Evolutionary conservation across 2,888 invertebrate genomes (phyloP), one percentile per base, ranked within the genome.

Genomic region (Gari tellinella): DNA sequence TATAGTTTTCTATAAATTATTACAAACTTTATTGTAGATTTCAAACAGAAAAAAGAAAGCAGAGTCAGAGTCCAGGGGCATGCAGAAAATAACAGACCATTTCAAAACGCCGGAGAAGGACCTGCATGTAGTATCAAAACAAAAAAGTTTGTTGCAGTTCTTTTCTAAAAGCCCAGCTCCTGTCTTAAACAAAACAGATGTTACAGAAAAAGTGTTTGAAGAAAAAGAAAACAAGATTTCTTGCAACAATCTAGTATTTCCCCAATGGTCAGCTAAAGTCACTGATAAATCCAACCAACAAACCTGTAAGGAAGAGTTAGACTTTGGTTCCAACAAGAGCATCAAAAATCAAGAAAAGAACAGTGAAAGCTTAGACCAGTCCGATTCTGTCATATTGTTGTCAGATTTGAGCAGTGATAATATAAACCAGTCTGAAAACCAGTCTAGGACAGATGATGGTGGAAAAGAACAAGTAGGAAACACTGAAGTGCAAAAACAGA

Each of bases 21-120:
- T n/a, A n/a, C n/a, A n/a, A n/a, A n/a, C n/a, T n/a, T n/a, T n/a
- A n/a, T n/a, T n/a, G 31, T 10, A 31, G 31, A 31, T 7, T 31
- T 31, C 10, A 10, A 31, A 31, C 5, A 31, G 10, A 10, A 31
- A 31, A 31, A n/a, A n/a, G n/a, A 31, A 31, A 10, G 10, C 4
- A 31, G 31, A 31, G 31, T 31, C 31, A 7, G 31, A 31, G 31
- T 31, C 31, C 4, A 31, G 31, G 10, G 10, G 10, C 10, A 7
- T 31, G 31, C 31, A 72, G 40, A 81, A 77, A 7, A 84, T 84
- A 26, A 41, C 81, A 17, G 83, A 82, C 49, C 83, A 81, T 65
- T 84, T 84, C 48, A 82, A 75, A 68, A 80, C 81, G 31, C 82
- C 84, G 43, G 75, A 69, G 31, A 82, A 82, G 63, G 48, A 41